phyloP scores from a whole-genome alignment of 2,113 vertebrate species.

The Tyrannus savana region DNA sequence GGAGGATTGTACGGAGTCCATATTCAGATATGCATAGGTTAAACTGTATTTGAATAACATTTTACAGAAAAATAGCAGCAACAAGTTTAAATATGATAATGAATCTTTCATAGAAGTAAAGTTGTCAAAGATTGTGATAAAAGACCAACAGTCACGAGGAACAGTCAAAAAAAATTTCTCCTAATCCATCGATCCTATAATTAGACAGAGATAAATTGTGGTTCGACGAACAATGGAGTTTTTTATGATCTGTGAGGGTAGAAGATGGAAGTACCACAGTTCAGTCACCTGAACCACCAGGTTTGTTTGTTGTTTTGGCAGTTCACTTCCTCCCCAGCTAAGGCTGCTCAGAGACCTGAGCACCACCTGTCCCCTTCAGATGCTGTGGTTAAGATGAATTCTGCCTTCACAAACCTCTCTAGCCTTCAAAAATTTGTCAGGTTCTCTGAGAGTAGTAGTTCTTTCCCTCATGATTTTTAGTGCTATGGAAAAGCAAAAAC shows the following conservation, averaged over 20 bases:
- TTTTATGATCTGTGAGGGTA: background rate
- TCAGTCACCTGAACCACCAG: background rate
- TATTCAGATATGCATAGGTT: background rate
- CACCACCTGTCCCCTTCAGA: background rate
- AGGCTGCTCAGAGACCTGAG: background rate
- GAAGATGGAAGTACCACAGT: background rate
- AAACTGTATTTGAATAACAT: background rate
- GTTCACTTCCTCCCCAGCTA: background rate
- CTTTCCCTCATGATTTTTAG: background rate
- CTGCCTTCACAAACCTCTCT: background rate
- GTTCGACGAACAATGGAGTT: rapidly evolving
- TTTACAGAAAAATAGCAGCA: background rate
- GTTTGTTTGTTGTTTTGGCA: background rate
- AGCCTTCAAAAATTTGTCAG: background rate
- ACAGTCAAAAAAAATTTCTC: background rate
- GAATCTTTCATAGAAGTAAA: background rate
- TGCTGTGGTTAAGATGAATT: background rate
- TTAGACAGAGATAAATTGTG: background rate
- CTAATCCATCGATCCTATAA: background rate
- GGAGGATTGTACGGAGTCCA: background rate
- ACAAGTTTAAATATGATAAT: background rate
- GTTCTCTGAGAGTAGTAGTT: background rate
- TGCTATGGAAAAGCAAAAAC: background rate
- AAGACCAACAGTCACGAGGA: background rate
- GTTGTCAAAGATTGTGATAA: background rate